Percentiles rank a stretch among this genome's conserved stretches.
Conservation (phyloP, 2,888 invertebrate genomes). For the Drosophila diplacantha region DNA sequence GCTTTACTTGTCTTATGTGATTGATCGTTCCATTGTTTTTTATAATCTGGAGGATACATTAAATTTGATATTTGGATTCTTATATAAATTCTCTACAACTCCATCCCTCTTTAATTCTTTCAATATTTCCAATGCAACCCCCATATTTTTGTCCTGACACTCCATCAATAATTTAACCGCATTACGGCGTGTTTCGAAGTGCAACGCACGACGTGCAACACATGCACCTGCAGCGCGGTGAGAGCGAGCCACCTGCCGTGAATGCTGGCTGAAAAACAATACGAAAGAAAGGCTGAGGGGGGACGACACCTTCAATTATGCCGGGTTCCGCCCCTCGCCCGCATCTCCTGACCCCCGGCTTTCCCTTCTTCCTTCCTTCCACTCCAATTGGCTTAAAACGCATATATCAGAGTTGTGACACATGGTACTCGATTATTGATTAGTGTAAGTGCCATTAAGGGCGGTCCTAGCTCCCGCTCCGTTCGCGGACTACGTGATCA, state of each 20-base stretch:
- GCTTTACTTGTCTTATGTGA: constrained; percentile 1
- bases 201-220: constrained; percentile 10
- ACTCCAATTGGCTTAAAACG: constrained; percentile 49
- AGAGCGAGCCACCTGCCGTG: constrained; percentile 34
- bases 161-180: constrained; percentile 36
- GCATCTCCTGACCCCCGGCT: constrained; percentile 9
- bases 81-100: background rate
- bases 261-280: constrained; percentile 7
- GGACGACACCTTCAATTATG: constrained; percentile 33
- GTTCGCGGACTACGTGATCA: constrained; percentile 40
- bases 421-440: constrained; percentile 56
- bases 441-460: constrained; percentile 61
- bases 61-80: background rate
- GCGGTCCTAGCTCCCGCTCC: constrained; percentile 21
- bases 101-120: background rate
- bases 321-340: constrained; percentile 19
- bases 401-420: constrained; percentile 38
- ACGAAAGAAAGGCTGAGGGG: constrained; percentile 32
- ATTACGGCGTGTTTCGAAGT: constrained; percentile 7
- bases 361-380: constrained; percentile 3
- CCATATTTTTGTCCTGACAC: constrained; percentile 15
- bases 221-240: constrained; percentile 37
- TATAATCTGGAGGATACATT: background rate
- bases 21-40: constrained; percentile 5
- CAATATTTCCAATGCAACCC: constrained; percentile 18